phyloP scores from a whole-genome alignment of 2,113 vertebrate genomes.

The Arothron firmamentum region DNA sequence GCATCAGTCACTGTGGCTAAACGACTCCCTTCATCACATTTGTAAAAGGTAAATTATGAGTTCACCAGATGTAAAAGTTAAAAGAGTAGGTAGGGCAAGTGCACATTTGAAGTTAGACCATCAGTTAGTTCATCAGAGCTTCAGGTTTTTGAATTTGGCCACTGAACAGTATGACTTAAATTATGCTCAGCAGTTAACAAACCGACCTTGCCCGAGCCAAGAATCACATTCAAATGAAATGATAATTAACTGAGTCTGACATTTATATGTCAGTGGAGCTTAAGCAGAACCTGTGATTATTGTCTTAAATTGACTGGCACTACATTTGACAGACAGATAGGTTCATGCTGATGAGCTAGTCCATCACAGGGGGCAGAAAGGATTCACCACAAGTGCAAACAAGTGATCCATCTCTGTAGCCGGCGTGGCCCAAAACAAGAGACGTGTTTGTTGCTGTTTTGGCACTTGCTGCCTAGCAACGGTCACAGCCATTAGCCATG shows the following conservation, averaged over 20 bases:
- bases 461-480: constrained; percentile 59
- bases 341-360: constrained; percentile 21
- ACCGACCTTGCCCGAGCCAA: background rate
- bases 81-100: background rate
- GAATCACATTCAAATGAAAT: constrained; percentile 20
- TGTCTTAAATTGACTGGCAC: constrained; percentile 9
- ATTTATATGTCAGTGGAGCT: constrained; percentile 26
- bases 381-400: constrained; percentile 31
- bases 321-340: constrained; percentile 10
- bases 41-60: background rate
- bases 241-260: constrained; percentile 26
- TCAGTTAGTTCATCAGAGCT: background rate
- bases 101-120: background rate
- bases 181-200: background rate
- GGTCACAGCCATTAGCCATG: constrained; percentile 54
- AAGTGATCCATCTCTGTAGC: constrained; percentile 43
- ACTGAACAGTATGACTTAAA: background rate
- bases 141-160: background rate
- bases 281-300: constrained; percentile 23
- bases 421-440: constrained; percentile 5
- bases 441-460: constrained; percentile 57
- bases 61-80: background rate
- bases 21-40: too few relatives aligned
- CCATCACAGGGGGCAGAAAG: constrained; percentile 25
- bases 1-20: too few relatives aligned